Conservation (phyloP, 2,797 vertebrate genomes). For the Harpagifer antarcticus region DNA sequence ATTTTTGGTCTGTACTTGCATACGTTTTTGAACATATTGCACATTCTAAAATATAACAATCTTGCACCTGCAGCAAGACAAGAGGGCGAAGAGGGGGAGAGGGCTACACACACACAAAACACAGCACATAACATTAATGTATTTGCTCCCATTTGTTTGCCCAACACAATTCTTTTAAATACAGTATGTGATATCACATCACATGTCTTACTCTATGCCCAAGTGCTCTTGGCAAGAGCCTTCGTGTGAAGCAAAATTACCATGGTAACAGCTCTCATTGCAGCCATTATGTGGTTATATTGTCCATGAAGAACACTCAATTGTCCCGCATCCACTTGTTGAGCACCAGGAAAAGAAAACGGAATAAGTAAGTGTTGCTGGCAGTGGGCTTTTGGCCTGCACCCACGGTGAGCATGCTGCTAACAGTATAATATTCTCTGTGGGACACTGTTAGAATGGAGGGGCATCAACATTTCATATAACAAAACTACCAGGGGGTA, state of each 20-base stretch:
- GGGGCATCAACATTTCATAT: constrained; percentile 39
- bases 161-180: constrained; percentile 16
- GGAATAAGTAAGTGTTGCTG: constrained; percentile 28
- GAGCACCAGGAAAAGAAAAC: neutral
- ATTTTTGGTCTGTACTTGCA: neutral
- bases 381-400: constrained; percentile 33
- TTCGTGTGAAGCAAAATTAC: constrained; percentile 43
- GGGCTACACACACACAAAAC: too few relatives aligned
- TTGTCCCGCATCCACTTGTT: constrained; percentile 45
- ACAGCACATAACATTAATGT: constrained; percentile 1
- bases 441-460: constrained; percentile 12
- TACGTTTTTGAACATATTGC: too few relatives aligned
- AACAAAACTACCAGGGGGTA: constrained; percentile 18
- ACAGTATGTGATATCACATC: constrained; percentile 22
- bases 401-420: constrained; percentile 31
- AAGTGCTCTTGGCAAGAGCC: constrained; percentile 38
- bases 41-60: neutral
- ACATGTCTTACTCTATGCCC: constrained; percentile 23
- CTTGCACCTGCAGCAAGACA: too few relatives aligned
- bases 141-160: neutral
- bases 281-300: constrained; percentile 37
- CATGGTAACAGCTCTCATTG: constrained; percentile 63
- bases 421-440: constrained; percentile 31
- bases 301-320: constrained; percentile 42
- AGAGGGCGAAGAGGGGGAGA: too few relatives aligned